phyloP scores from a whole-genome alignment of 2,113 vertebrate species.

The Dipodomys stephensi region DNA sequence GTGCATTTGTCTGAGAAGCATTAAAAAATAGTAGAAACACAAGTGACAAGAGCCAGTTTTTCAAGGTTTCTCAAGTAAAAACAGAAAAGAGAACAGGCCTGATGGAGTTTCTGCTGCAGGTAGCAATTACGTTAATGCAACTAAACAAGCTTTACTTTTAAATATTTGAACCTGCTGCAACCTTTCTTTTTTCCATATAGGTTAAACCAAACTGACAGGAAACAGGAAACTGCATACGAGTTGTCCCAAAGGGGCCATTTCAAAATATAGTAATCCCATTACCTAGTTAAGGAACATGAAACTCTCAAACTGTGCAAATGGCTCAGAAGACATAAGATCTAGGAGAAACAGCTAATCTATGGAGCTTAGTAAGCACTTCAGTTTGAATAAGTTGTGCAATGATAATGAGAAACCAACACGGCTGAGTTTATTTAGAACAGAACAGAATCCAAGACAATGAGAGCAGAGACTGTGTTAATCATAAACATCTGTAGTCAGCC shows the following conservation, averaged over 20 bases:
- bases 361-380: background rate
- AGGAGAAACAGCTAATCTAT: background rate
- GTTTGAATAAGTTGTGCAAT: background rate
- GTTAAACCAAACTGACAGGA: conserved; percentile 81
- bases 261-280: conserved; percentile 76
- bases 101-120: background rate
- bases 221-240: conserved; percentile 80
- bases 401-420: background rate
- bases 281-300: conserved; percentile 60
- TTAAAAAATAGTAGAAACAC: background rate
- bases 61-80: background rate
- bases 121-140: conserved; percentile 54
- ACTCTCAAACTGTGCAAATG: conserved; percentile 10
- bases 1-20: background rate
- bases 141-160: conserved; percentile 53
- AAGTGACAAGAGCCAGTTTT: background rate
- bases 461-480: background rate
- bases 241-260: conserved; percentile 80
- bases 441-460: background rate
- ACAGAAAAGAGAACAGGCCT: too few species aligned
- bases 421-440: background rate
- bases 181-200: conserved; percentile 59
- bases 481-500: background rate
- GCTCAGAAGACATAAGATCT: background rate
- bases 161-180: conserved; percentile 70